phyloP scores from a whole-genome alignment of 1,140 invertebrate species.

The Manduca sexta region DNA sequence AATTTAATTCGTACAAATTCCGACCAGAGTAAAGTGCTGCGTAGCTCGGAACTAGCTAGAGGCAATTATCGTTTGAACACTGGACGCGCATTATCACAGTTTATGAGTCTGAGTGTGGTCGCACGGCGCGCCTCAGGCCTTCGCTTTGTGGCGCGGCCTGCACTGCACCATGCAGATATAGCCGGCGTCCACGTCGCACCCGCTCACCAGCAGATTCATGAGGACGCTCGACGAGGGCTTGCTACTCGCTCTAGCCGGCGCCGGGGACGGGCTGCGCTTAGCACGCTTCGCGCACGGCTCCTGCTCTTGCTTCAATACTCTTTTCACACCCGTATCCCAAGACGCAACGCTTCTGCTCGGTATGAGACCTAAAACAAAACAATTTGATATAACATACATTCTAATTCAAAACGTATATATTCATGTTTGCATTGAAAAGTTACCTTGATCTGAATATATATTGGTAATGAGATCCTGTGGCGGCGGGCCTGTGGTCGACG shows the following conservation, averaged over 20 bases:
- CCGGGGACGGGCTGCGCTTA: slow-evolving; percentile 57
- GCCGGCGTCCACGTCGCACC: slow-evolving; percentile 91
- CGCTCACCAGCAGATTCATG: slow-evolving; percentile 93
- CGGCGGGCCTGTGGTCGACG: slow-evolving; percentile 55
- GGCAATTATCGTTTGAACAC: slow-evolving; percentile 46
- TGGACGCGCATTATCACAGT: slow-evolving; percentile 70
- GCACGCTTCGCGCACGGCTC: slow-evolving; percentile 52
- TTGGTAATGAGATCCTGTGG: slow-evolving; percentile 68
- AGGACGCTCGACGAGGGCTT: slow-evolving; percentile 83
- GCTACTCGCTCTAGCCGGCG: slow-evolving; percentile 39
- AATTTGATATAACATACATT: neutral
- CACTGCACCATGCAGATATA: slow-evolving; percentile 88
- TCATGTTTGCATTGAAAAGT: neutral
- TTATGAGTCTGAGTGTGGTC: slow-evolving; percentile 27
- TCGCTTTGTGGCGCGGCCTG: slow-evolving; percentile 68
- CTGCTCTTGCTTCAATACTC: slow-evolving; percentile 58
- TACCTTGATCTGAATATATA: slow-evolving; percentile 67
- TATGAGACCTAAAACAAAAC: slow-evolving; percentile 45
- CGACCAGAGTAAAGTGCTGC: slow-evolving; percentile 28
- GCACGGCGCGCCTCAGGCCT: slow-evolving; percentile 41
- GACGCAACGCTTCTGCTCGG: slow-evolving; percentile 50
- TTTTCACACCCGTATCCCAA: slow-evolving; percentile 62
- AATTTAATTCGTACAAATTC: slow-evolving; percentile 40
- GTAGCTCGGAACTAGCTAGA: slow-evolving; percentile 25
- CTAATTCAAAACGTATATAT: neutral